Percentiles rank a stretch among this genome's conserved stretches.
phyloP scores from a whole-genome alignment of 2,113 vertebrate species.

The Callipepla squamata region DNA sequence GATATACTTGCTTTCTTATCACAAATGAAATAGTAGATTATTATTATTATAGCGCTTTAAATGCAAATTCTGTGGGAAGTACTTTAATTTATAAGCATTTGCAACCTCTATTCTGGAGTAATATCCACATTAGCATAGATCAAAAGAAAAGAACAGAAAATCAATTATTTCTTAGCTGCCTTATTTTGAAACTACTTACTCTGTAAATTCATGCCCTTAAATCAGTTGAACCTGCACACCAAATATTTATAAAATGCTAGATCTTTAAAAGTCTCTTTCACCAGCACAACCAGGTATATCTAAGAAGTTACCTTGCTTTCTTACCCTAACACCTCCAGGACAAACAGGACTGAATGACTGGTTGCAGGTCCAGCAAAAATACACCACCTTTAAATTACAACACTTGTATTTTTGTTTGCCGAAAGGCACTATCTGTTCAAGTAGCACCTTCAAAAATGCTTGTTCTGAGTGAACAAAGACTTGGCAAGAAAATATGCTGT shows the following conservation, averaged over 20 bases:
- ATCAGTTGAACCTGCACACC: not conserved
- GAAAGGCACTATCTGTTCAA: conserved; percentile 11
- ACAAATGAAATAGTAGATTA: not conserved
- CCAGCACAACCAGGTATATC: not conserved
- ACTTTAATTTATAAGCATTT: not conserved
- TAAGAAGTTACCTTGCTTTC: not conserved
- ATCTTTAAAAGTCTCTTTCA: not conserved
- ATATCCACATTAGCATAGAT: not conserved
- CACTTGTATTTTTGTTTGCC: conserved; percentile 14
- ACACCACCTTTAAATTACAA: conserved; percentile 16
- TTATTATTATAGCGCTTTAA: not conserved
- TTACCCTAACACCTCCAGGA: not conserved
- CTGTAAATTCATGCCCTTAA: not conserved
- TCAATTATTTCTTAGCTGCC: not conserved
- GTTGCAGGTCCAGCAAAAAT: not conserved
- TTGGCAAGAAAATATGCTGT: not conserved
- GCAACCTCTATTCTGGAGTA: not conserved
- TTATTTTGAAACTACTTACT: not conserved
- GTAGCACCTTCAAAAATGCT: not conserved
- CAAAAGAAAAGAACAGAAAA: not conserved
- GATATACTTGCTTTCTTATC: not conserved
- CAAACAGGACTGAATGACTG: not conserved
- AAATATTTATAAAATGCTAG: not conserved
- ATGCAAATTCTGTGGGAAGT: not conserved
- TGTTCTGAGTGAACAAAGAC: conserved; percentile 6